These are phyloP conservation scores for Monomorium pharaonis DNA, from an alignment of 1,140 invertebrate species.

Conservation along the genomic window DNA sequence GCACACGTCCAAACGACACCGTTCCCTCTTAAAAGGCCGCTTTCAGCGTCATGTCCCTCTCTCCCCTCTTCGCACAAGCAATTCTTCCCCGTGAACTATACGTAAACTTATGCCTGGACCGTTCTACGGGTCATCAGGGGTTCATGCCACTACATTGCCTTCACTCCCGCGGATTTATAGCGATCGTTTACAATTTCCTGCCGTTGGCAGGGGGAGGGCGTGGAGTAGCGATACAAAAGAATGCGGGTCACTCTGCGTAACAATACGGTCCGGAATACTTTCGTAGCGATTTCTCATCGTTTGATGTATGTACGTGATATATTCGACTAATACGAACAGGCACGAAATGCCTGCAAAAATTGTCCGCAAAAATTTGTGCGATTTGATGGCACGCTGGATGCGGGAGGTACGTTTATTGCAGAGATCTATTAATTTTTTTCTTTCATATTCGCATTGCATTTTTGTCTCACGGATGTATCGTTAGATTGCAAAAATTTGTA, in stretches of 20 bases:
- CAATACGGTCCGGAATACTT: slow-evolving; percentile 17
- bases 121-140: slow-evolving; percentile 48
- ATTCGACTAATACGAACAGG: neutral
- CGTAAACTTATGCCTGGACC: slow-evolving; percentile 23
- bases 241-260: neutral
- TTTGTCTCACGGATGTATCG: neutral
- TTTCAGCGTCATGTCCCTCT: neutral
- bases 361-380: neutral
- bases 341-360: too few species aligned
- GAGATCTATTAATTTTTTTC: neutral
- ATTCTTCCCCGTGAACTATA: slow-evolving; percentile 33
- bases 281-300: neutral
- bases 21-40: slow-evolving; percentile 26
- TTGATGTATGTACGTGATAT: neutral
- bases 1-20: slow-evolving; percentile 54
- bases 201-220: neutral
- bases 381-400: neutral
- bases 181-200: slow-evolving; percentile 50
- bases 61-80: neutral
- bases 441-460: neutral
- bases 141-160: slow-evolving; percentile 30
- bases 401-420: neutral
- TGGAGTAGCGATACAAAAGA: neutral
- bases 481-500: neutral
- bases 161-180: slow-evolving; percentile 34